phyloP scores from a whole-genome alignment of 2,888 invertebrate species.

The Busseola fusca region DNA sequence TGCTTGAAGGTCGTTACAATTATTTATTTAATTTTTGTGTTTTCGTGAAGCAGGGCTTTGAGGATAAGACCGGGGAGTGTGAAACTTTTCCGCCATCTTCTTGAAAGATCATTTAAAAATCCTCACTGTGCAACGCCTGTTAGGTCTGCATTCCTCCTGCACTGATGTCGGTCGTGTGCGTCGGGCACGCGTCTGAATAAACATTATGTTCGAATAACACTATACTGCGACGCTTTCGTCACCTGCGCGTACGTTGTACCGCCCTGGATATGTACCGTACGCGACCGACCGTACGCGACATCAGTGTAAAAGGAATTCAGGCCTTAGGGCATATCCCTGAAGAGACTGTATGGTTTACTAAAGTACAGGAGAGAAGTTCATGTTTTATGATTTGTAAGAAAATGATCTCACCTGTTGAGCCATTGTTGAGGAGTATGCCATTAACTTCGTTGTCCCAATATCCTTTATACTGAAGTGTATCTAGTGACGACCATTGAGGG shows the following conservation, averaged over 20 bases:
- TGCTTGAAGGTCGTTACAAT: too few relatives aligned
- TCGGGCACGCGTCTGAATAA: too few relatives aligned
- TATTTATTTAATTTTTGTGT: not conserved
- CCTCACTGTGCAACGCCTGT: not conserved
- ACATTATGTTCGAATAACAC: too few relatives aligned
- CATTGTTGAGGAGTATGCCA: conserved; percentile 90
- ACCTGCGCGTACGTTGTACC: too few relatives aligned
- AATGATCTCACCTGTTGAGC: conserved; percentile 89
- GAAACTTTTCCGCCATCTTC: not conserved
- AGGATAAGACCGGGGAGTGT: not conserved
- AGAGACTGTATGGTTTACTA: not conserved
- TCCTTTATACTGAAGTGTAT: conserved; percentile 89
- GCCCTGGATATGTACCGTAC: too few relatives aligned
- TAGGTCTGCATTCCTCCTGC: too few relatives aligned
- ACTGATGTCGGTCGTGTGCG: too few relatives aligned
- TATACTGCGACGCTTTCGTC: too few relatives aligned
- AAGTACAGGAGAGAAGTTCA: not conserved
- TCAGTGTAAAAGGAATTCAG: too few relatives aligned
- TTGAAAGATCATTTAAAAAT: not conserved
- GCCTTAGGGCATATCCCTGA: too few relatives aligned
- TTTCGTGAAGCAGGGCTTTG: not conserved
- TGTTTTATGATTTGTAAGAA: not conserved
- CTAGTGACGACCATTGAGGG: conserved; percentile 85
- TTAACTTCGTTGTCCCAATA: conserved; percentile 89
- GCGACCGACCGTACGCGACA: too few relatives aligned